Conservation (phyloP, 1,140 invertebrate genomes). For the Aphaenogaster ashmeadi region DNA sequence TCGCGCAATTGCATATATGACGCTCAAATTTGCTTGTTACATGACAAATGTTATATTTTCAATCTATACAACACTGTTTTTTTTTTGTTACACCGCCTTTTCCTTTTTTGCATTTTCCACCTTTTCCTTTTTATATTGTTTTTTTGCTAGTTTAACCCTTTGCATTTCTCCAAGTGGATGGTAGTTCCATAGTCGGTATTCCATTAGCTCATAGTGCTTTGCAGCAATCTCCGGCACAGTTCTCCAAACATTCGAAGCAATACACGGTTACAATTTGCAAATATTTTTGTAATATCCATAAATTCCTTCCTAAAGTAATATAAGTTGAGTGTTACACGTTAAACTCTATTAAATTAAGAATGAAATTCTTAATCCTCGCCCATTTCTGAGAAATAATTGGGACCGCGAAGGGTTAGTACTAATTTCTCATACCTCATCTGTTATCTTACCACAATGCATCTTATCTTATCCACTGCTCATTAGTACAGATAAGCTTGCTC, state of each 20-base stretch:
- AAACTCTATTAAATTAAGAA: neutral
- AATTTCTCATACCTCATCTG: slow-evolving; percentile 1
- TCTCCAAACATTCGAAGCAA: neutral
- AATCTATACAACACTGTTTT: slow-evolving; percentile 40
- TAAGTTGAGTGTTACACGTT: neutral
- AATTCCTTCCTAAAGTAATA: neutral
- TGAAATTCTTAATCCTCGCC: neutral
- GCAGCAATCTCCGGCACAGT: neutral
- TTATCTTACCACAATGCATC: neutral
- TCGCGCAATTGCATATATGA: neutral
- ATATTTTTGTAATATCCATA: neutral
- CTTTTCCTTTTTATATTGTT: neutral
- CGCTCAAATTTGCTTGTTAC: slow-evolving; percentile 17
- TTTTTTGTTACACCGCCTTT: slow-evolving; percentile 15
- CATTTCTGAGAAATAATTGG: neutral
- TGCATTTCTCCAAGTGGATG: no score
- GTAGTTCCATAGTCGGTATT: neutral
- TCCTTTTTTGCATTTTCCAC: slow-evolving; percentile 12
- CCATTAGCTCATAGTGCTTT: neutral
- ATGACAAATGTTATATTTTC: slow-evolving; percentile 49
- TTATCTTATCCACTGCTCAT: slow-evolving; percentile 35
- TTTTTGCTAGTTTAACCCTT: neutral
- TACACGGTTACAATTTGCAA: neutral
- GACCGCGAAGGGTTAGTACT: neutral
- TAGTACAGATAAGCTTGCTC: slow-evolving; percentile 15